phyloP scores from a whole-genome alignment of 2,797 vertebrate species.

The Glyptemys insculpta region DNA sequence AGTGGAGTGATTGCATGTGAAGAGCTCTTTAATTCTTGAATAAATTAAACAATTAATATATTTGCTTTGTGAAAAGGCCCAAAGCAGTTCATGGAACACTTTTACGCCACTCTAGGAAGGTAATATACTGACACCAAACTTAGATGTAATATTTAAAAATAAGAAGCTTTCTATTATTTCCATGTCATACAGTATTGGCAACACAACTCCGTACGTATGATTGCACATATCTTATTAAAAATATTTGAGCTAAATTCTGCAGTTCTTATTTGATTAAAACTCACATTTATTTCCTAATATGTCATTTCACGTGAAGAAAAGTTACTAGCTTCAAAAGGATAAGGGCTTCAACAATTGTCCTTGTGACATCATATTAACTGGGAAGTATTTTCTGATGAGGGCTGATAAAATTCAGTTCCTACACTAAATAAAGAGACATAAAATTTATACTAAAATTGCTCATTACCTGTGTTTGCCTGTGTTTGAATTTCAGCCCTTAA shows the following conservation, averaged over 20 bases:
- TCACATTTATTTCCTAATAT: neutral
- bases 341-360: neutral
- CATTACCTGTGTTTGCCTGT: neutral
- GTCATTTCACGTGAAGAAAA: neutral
- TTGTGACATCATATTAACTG: neutral
- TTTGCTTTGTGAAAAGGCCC: neutral
- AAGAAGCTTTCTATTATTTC: neutral
- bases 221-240: neutral
- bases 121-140: neutral
- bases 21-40: neutral
- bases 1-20: neutral
- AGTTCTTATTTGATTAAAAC: neutral
- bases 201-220: neutral
- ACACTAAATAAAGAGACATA: neutral
- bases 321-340: neutral
- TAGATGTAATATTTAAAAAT: neutral
- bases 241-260: neutral
- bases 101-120: neutral
- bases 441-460: neutral
- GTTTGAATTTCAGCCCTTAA: neutral
- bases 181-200: neutral
- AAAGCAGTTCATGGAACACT: neutral
- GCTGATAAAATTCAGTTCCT: neutral
- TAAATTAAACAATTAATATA: neutral
- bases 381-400: neutral